Evolutionary conservation across 2,888 invertebrate genomes (phyloP).

Genomic region (Plebejus melissa): DNA sequence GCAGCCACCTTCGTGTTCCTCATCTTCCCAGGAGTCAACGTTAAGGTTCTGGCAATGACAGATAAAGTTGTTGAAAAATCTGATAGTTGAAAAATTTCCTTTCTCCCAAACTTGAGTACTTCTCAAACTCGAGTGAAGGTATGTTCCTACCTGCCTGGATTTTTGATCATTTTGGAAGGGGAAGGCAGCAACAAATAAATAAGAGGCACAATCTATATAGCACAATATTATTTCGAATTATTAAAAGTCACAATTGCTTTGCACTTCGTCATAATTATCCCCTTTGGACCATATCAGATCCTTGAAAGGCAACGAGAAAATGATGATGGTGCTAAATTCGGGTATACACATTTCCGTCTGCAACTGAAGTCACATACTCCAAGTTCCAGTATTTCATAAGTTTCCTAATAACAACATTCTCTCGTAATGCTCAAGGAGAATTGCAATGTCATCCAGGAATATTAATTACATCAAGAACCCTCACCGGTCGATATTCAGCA

Average conservation of each 20-base stretch:
- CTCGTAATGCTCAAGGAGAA: neutral
- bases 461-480: conserved; percentile 9
- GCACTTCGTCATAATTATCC: too few relatives aligned
- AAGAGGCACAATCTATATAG: too few relatives aligned
- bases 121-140: too few relatives aligned
- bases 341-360: neutral
- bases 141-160: too few relatives aligned
- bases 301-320: neutral
- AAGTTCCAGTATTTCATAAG: neutral
- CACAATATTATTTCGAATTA: too few relatives aligned
- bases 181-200: too few relatives aligned
- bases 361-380: neutral
- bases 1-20: conserved; percentile 77
- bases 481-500: conserved; percentile 21
- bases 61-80: neutral
- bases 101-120: neutral
- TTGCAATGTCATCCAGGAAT: neutral
- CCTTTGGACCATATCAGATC: too few relatives aligned
- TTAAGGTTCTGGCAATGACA: conserved; percentile 74
- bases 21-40: conserved; percentile 82
- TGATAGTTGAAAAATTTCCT: neutral
- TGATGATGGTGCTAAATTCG: neutral
- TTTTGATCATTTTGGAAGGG: too few relatives aligned
- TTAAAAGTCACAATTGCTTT: too few relatives aligned
- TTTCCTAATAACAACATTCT: neutral